Percentiles rank a stretch among this genome's conserved stretches.
Evolutionary conservation across 2,797 vertebrate genomes (phyloP).

Genomic region (Percopsis omiscomaycus): DNA sequence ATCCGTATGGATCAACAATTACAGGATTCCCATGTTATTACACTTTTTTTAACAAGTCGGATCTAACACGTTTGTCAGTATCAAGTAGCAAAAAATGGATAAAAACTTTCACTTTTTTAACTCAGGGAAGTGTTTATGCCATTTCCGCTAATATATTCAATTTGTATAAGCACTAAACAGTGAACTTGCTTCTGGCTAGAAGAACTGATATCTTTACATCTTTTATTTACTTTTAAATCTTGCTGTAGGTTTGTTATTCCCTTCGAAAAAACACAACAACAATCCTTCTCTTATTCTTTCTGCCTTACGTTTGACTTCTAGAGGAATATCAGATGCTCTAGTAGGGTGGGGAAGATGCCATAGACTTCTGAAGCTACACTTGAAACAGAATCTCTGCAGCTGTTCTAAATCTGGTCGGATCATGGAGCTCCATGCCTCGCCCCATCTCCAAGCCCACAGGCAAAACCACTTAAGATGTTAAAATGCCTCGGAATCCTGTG

Average conservation of each 20-base stretch:
- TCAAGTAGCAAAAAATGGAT: slow-evolving; percentile 25
- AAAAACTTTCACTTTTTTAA: slow-evolving; percentile 7
- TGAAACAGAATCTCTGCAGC: slow-evolving; percentile 32
- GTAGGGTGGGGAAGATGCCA: slow-evolving; percentile 6
- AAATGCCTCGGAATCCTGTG: slow-evolving; percentile 54
- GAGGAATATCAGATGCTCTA: slow-evolving; percentile 13
- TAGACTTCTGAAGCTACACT: slow-evolving; percentile 27
- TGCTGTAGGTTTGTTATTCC: slow-evolving; percentile 6
- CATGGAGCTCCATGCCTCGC: slow-evolving; percentile 32
- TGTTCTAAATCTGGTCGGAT: slow-evolving; percentile 43
- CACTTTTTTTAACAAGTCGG: not conserved
- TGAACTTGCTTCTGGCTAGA: slow-evolving; percentile 8
- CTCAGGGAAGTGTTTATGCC: slow-evolving; percentile 5
- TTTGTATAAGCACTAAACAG: slow-evolving; percentile 14
- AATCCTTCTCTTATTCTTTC: slow-evolving; percentile 27
- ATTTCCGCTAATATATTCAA: not conserved
- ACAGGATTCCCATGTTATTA: not conserved
- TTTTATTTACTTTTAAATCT: not conserved
- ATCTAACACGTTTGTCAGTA: slow-evolving; percentile 1
- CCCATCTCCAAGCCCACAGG: slow-evolving; percentile 21
- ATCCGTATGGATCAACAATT: not conserved
- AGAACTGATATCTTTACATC: not conserved
- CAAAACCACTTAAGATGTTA: slow-evolving; percentile 35
- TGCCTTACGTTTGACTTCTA: slow-evolving; percentile 12
- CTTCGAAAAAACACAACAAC: slow-evolving; percentile 9